Conservation (phyloP, 64 coral and sea anemone species). For the Trachythela sp. region DNA sequence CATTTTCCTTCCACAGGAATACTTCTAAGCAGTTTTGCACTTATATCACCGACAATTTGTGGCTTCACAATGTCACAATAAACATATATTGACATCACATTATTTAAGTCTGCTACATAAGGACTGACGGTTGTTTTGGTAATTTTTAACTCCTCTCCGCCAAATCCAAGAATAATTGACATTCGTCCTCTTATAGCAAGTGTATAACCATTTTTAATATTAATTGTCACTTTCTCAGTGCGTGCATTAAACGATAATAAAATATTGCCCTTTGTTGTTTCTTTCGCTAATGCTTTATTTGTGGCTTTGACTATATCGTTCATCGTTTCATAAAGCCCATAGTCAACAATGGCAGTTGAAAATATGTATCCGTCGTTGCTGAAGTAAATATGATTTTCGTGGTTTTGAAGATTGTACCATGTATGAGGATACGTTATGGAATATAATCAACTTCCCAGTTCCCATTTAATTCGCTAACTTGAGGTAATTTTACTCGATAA, state of each 20-base stretch:
- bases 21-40: slow-evolving; percentile 6
- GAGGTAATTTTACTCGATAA: no score
- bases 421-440: no score
- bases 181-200: slow-evolving; percentile 3
- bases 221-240: background rate
- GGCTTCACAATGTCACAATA: slow-evolving; percentile 44
- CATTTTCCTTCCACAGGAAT: no score
- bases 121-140: no score
- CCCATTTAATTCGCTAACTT: no score
- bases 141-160: slow-evolving; percentile 13
- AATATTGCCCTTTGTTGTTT: slow-evolving; percentile 38
- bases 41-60: slow-evolving; percentile 52
- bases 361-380: background rate
- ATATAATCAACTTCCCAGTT: no score
- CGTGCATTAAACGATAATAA: slow-evolving; percentile 21
- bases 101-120: slow-evolving; percentile 28
- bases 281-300: slow-evolving; percentile 39
- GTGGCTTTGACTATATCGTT: slow-evolving; percentile 10
- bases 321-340: slow-evolving; percentile 46
- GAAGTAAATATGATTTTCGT: slow-evolving; percentile 28
- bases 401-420: background rate
- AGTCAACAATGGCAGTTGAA: background rate
- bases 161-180: slow-evolving; percentile 38
- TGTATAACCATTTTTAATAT: slow-evolving; percentile 32
- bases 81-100: slow-evolving; percentile 18